Evolutionary conservation across 2,797 vertebrate species (phyloP), one percentile per base, ranked within the genome.

Genomic region (Acanthurus lineatus): DNA sequence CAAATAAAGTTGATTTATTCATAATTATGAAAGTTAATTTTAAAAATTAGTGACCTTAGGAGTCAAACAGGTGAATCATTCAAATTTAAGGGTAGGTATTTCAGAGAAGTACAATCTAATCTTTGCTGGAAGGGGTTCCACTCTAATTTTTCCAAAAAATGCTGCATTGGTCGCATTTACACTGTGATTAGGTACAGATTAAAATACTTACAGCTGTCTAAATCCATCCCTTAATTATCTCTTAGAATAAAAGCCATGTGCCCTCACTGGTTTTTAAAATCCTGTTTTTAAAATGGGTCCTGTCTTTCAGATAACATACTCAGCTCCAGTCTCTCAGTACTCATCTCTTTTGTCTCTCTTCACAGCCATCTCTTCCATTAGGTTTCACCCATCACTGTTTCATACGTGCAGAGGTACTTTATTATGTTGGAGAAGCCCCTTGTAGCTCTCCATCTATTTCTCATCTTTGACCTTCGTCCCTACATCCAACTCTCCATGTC

Each of bases 401-500:
- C 83, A 79, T 67, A 71, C 40, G 40, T 42, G 10, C 72, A 81
- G 67, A 76, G 56, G 65, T 69, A 72, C 79, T 86, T 81, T 84
- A 72, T 85, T 83, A 83, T 76, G 75, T 76, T 66, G 61, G 38
- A 79, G 22, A 22, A 77, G 52, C 44, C 63, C 47, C 69, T 63
- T 71, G 35, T 19, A 60, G 62, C 58, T 57, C 28, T 14, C 19
- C 19, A 62, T 71, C 65, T 65, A 38, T 69, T 67, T 73, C 65
- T 80, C 69, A 73, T 87, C 57, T 76, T 75, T 90, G 83, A 89
- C 85, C 88, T 91, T 85, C 58, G 70, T 70, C 62, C 49, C 61
- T 62, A 17, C 60, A 86, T 89, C 80, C 74, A 82, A 86, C 68
- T 75, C 75, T 10, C 14, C 44, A 48, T 49, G 57, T 82, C 69